A percentile compares a stretch with the other conserved stretches of the same genome.
phyloP scores from a whole-genome alignment of 2,113 vertebrate genomes.

The Spilogale gracilis region DNA sequence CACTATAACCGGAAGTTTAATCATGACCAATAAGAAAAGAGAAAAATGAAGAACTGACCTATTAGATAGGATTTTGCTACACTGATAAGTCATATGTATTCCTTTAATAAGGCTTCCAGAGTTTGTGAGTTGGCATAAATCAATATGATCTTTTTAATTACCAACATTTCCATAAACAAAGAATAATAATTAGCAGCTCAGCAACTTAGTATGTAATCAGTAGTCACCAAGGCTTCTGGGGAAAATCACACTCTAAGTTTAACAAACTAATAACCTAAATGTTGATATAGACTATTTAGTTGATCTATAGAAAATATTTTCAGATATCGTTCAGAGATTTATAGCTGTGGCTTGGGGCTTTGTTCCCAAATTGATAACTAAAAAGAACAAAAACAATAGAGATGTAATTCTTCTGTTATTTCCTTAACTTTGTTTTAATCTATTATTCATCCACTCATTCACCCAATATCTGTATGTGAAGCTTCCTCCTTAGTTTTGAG shows the following conservation, averaged over 20 bases:
- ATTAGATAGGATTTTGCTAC: not conserved
- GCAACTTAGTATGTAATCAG: not conserved
- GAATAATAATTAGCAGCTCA: not conserved
- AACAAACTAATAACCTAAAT: not conserved
- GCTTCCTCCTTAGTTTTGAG: not conserved
- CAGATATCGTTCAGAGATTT: not conserved
- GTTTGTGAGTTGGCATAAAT: not conserved
- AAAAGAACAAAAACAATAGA: not conserved
- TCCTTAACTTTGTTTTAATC: slow-evolving; percentile 7
- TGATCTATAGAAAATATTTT: not conserved
- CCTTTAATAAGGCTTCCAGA: not conserved
- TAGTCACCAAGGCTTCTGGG: not conserved
- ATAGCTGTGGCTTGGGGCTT: not conserved
- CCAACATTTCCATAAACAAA: not conserved
- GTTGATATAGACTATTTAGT: not conserved
- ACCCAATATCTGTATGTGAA: not conserved
- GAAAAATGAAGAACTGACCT: not conserved
- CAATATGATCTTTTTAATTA: not conserved
- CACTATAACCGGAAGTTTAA: not conserved
- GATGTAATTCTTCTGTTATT: not conserved
- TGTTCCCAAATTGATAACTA: not conserved
- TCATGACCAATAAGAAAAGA: not conserved
- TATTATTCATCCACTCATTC: not conserved
- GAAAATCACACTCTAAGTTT: not conserved
- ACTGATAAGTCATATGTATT: not conserved